Evolutionary conservation across 1,140 invertebrate genomes (phyloP), one percentile per base, ranked within the genome.

Genomic region (Calephelis virginiensis): DNA sequence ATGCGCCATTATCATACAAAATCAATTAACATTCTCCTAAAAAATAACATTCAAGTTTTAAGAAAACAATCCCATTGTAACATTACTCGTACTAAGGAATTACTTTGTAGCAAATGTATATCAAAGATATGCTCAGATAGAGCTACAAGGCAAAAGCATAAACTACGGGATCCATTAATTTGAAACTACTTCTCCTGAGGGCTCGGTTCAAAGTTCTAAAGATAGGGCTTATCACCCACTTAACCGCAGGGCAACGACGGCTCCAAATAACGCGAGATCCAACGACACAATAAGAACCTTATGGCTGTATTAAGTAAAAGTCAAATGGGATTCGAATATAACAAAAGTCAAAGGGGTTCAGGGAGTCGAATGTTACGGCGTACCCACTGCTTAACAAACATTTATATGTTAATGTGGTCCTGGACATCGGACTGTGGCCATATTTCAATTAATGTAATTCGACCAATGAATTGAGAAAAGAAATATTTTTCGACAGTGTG

Each of bases 161-260:
- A 61, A 59, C 45, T 46, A 56, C 14, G 43, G 43, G 17, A 46
- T 47, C 53, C 59, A 61, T 61, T 67, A 61, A 49, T 69, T 73
- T 68, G 60, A 53, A 68, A 66, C 66, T 66, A 64, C 60, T 63
- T 65, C 66, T 48, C 65, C 47, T 8, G 14, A 43, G 46, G 49
- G 63, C 70, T 73, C 68, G 62, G 71, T 69, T 70, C 64, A 75
- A 77, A 77, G 73, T 77, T 74, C 69, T 60, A 47, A 61, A 73
- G 71, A 74, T 76, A 71, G 67, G 61, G 67, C 71, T 74, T 79
- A 79, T 79, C 77, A 72, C 68, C 70, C 72, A 71, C 71, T 75
- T 70, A 76, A 75, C 75, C 75, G 66, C 75, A 70, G 73, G 74
- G 69, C 73, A 73, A 59, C 45, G 61, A 48, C 62, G 67, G 37